A percentile compares a stretch with the other conserved stretches of the same genome.
phyloP scores from a whole-genome alignment of 2,888 invertebrate genomes.

The Melipona bicolor region DNA sequence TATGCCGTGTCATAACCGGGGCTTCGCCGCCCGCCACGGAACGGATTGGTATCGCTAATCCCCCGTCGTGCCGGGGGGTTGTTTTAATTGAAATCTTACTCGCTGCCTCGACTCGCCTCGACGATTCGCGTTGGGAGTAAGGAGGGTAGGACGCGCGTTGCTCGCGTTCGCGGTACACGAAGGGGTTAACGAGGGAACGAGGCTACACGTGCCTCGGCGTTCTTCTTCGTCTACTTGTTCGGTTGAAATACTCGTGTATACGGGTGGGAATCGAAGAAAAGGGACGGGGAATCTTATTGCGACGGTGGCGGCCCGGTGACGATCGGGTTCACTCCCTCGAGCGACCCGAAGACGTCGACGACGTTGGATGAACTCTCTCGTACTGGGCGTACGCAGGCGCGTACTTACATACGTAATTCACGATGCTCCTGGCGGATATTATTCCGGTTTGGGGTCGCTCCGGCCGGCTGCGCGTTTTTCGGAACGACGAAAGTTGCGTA shows the following conservation, averaged over 20 bases:
- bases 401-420: constrained; percentile 69
- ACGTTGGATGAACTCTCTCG: not conserved
- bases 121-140: constrained; percentile 29
- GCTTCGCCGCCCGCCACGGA: constrained; percentile 65
- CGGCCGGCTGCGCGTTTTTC: constrained; percentile 54
- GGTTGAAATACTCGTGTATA: not conserved
- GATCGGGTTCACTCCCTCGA: too few relatives aligned
- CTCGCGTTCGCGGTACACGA: constrained; percentile 35
- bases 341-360: not conserved
- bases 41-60: constrained; percentile 84
- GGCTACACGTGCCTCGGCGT: constrained; percentile 63
- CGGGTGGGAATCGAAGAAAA: not conserved
- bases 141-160: constrained; percentile 58
- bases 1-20: constrained; percentile 84
- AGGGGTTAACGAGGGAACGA: constrained; percentile 66
- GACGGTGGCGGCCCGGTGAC: too few relatives aligned
- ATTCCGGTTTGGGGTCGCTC: constrained; percentile 9
- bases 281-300: not conserved
- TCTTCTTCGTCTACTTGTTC: not conserved
- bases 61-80: constrained; percentile 80
- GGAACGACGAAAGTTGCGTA: constrained; percentile 81
- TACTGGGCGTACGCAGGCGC: constrained; percentile 17
- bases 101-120: constrained; percentile 65
- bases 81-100: constrained; percentile 84
- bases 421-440: constrained; percentile 59